phyloP scores from a whole-genome alignment of 2,888 invertebrate genomes.

The Abrostola triplasia region DNA sequence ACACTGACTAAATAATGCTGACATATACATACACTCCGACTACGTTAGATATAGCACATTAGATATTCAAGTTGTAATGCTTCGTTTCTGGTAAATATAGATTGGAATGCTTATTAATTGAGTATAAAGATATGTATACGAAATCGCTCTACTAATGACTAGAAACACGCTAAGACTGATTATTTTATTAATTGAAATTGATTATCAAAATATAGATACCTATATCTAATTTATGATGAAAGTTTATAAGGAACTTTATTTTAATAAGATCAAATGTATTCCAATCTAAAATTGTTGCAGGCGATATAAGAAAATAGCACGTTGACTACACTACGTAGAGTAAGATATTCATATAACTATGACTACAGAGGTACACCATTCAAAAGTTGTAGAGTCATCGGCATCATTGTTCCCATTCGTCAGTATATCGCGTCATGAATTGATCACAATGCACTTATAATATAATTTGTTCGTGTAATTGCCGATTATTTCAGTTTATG shows the following conservation, averaged over 20 bases:
- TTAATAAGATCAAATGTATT: conserved; percentile 47
- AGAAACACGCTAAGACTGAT: conserved; percentile 66
- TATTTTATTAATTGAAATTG: conserved; percentile 50
- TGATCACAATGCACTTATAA: conserved; percentile 55
- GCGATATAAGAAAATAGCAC: conserved; percentile 48
- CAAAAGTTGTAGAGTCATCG: conserved; percentile 50
- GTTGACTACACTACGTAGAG: conserved; percentile 38
- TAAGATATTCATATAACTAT: conserved; percentile 31
- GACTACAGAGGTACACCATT: conserved; percentile 41
- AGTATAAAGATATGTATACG: conserved; percentile 79
- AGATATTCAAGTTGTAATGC: conserved; percentile 55
- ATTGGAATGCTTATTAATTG: conserved; percentile 84
- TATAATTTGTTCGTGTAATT: conserved; percentile 55
- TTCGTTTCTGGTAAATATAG: conserved; percentile 61
- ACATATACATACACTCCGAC: conserved; percentile 25
- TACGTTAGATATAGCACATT: conserved; percentile 40
- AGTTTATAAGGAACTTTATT: conserved; percentile 52
- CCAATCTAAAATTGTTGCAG: conserved; percentile 50
- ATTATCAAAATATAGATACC: conserved; percentile 47
- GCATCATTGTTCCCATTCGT: conserved; percentile 82
- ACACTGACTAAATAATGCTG: too few species aligned
- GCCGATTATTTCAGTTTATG: conserved; percentile 58
- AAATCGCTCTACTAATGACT: conserved; percentile 71
- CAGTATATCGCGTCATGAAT: conserved; percentile 65
- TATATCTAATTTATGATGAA: conserved; percentile 45